These are phyloP conservation scores for Venustoraphidia nigricollis DNA, from an alignment of 2,888 invertebrate genomes.

Conservation along the genomic window DNA sequence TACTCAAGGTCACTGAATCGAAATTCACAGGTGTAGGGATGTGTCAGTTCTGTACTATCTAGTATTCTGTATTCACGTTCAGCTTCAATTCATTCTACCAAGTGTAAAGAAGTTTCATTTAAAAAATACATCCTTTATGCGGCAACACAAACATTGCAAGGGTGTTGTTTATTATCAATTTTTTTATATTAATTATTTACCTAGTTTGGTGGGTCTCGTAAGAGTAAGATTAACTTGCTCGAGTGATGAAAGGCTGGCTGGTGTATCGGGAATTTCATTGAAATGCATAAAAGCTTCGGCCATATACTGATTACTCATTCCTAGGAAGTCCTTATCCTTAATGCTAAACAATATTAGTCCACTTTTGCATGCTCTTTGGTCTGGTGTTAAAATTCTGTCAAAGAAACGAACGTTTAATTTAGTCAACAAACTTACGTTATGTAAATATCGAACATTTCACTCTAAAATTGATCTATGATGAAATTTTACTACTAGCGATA, in stretches of 20 bases:
- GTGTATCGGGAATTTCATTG: conserved; percentile 51
- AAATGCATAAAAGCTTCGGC: conserved; percentile 86
- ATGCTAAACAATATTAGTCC: conserved; percentile 76
- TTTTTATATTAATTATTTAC: conserved; percentile 26
- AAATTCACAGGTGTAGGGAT: no score
- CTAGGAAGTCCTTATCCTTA: conserved; percentile 92
- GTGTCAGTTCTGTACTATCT: no score
- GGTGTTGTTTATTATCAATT: background rate
- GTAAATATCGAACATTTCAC: no score
- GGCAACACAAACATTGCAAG: no score
- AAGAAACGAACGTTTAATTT: conserved; percentile 8
- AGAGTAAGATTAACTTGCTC: conserved; percentile 61
- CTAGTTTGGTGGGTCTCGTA: conserved; percentile 48
- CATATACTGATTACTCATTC: conserved; percentile 82
- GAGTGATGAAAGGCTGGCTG: conserved; percentile 40
- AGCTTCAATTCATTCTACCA: no score
- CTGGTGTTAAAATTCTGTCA: conserved; percentile 50
- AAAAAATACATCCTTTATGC: no score
- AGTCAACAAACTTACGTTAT: background rate
- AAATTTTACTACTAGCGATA: no score
- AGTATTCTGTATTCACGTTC: no score
- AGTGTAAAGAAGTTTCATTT: no score
- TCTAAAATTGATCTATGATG: no score
- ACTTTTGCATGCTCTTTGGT: conserved; percentile 49
- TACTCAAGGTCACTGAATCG: no score